Evolutionary conservation across 2,797 vertebrate genomes (phyloP), one percentile per base, ranked within the genome.

Genomic region (Protosalanx chinensis): DNA sequence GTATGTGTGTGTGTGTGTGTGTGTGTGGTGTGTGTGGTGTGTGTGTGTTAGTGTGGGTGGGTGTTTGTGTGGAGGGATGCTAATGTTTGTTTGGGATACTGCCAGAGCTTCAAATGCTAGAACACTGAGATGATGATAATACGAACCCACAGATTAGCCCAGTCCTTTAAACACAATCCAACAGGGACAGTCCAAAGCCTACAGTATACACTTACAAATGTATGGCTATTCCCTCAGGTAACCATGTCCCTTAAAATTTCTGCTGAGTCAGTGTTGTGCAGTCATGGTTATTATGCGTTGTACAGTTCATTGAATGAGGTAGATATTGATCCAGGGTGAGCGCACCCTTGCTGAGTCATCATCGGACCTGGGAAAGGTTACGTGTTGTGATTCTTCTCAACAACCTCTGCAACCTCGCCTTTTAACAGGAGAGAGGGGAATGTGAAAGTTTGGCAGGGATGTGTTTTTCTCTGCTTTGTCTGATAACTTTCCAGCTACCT

Each of bases 301-400:
- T 56, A 56, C 49, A 12, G 49, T 13, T 67, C 65, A 67, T 73
- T 70, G 46, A 69, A 61, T 61, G 72, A 74, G 61, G 41, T 67
- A 71, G 69, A 37, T 71, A 82, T 75, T 77, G 80, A 84, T 79
- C 59, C 60, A 18, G 70, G 4, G 41, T 79, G 67, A 77, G 49
- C 37, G 70, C 63, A 80, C 35, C 63, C 67, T 57, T 64, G 51
- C 68, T 79, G 82, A 85, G 62, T 87, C 82, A 81, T 74, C 33
- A 79, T 32, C 37, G 41, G 41, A 67, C 53, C 29, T 62, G 41
- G 61, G 68, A 72, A 65, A 68, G 68, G 73, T 71, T 71, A 69
- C 37, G 62, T 46, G 59, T 70, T 79, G 51, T 16, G 29, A 57
- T 49, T 51, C n/a, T 56, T 58, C 58, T 59, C 33, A 59, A n/a